These are phyloP conservation scores for Scaptomyza polygonia DNA, from an alignment of 2,888 invertebrate genomes.

Conservation along the genomic window DNA sequence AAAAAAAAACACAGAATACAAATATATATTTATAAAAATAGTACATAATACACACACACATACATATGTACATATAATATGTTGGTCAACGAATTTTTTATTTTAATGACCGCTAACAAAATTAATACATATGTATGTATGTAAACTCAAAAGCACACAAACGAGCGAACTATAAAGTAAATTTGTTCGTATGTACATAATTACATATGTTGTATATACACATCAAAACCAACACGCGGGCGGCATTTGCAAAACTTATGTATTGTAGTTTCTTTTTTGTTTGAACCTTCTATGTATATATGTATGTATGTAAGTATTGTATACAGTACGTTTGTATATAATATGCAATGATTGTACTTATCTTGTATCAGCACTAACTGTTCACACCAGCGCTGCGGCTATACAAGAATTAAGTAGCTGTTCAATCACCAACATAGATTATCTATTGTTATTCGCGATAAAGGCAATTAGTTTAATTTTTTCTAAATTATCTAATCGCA, in stretches of 20 bases:
- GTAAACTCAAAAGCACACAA: background rate
- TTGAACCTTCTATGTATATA: slow-evolving; percentile 6
- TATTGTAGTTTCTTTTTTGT: slow-evolving; percentile 7
- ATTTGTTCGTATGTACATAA: background rate
- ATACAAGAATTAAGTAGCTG: slow-evolving; percentile 20
- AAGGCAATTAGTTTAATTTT: slow-evolving; percentile 24
- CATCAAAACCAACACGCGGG: slow-evolving; percentile 26
- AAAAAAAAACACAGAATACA: background rate
- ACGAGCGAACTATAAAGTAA: background rate
- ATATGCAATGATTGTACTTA: slow-evolving; percentile 9
- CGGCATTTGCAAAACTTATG: slow-evolving; percentile 8
- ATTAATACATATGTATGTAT: background rate
- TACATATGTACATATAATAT: background rate
- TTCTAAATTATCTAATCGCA: slow-evolving; percentile 68
- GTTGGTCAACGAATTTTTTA: background rate
- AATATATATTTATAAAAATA: background rate
- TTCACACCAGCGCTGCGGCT: slow-evolving; percentile 10
- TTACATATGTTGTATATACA: slow-evolving; percentile 4
- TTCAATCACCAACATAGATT: slow-evolving; percentile 26
- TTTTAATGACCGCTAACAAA: background rate
- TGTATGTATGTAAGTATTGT: slow-evolving; percentile 1
- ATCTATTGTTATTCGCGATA: slow-evolving; percentile 26
- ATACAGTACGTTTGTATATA: slow-evolving; percentile 1
- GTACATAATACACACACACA: no score
- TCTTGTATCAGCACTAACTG: slow-evolving; percentile 21